These are phyloP conservation scores for Mastacembelus armatus DNA, from an alignment of 2,797 vertebrate species.

Conservation along the genomic window DNA sequence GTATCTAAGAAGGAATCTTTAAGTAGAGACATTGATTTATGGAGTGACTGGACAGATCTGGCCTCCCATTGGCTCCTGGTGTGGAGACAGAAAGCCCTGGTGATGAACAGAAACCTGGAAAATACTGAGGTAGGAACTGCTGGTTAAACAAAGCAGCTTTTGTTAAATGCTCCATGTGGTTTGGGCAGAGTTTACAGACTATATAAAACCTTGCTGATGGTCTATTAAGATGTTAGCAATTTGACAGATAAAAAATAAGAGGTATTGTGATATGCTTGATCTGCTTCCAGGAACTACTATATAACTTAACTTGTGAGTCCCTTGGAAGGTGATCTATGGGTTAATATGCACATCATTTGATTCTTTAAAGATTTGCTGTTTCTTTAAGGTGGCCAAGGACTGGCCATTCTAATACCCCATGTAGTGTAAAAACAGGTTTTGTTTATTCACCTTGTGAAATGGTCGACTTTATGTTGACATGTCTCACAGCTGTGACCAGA, in stretches of 20 bases:
- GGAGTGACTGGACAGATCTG: neutral
- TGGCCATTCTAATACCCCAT: constrained; percentile 14
- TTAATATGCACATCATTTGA: neutral
- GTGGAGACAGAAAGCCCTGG: neutral
- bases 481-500: constrained; percentile 32
- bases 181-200: neutral
- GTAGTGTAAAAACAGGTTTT: constrained; percentile 35
- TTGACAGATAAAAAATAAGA: neutral
- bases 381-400: constrained; percentile 17
- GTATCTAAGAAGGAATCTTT: no score
- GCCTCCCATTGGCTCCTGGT: neutral
- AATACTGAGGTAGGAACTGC: neutral
- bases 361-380: constrained; percentile 23
- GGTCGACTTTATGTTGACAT: constrained; percentile 1
- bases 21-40: neutral
- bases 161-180: constrained; percentile 17
- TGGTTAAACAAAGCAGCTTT: constrained; percentile 35
- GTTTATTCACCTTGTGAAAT: constrained; percentile 46
- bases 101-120: constrained; percentile 9
- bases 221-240: neutral
- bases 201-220: neutral
- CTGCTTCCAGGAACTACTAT: neutral
- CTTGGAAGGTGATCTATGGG: neutral
- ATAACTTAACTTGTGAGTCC: no score
- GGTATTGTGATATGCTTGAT: no score